Conservation (phyloP, 2,113 vertebrate species). For the Paracanthobrama guichenoti region DNA sequence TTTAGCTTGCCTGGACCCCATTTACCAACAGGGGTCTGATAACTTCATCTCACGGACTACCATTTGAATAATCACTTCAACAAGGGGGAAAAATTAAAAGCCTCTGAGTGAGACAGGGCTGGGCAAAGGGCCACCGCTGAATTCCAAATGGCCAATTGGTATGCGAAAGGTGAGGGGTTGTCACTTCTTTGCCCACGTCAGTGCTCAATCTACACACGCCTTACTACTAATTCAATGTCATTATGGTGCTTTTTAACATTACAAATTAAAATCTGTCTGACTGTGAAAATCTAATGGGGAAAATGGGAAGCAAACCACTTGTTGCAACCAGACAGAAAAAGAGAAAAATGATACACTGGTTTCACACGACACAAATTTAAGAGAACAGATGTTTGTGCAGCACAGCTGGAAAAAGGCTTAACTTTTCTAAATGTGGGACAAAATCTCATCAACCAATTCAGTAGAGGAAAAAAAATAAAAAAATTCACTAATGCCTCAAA, state of each 20-base stretch:
- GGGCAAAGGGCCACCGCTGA: slow-evolving; percentile 67
- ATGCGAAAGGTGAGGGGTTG: slow-evolving; percentile 56
- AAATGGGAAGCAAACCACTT: background rate
- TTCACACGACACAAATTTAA: slow-evolving; percentile 1
- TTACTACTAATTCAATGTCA: slow-evolving; percentile 36
- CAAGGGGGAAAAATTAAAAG: slow-evolving; percentile 76
- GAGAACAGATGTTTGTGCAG: slow-evolving; percentile 45
- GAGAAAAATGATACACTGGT: slow-evolving; percentile 23
- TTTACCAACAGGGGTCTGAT: slow-evolving; percentile 74
- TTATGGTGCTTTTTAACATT: background rate
- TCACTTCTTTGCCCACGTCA: slow-evolving; percentile 45
- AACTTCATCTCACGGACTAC: slow-evolving; percentile 73
- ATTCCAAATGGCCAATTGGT: slow-evolving; percentile 69
- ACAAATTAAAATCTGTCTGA: slow-evolving; percentile 5
- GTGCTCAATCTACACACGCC: slow-evolving; percentile 54
- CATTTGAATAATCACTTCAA: slow-evolving; percentile 81
- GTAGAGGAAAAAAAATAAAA: background rate
- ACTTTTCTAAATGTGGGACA: slow-evolving; percentile 37
- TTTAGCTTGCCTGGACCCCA: slow-evolving; percentile 71
- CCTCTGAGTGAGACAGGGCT: slow-evolving; percentile 70
- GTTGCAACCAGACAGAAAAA: slow-evolving; percentile 17
- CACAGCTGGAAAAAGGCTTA: slow-evolving; percentile 47
- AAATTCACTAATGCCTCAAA: slow-evolving; percentile 16
- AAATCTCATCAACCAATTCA: slow-evolving; percentile 40
- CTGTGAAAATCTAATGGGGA: background rate